Evolutionary conservation across 2,797 vertebrate species (phyloP), one percentile per base, ranked within the genome.

Genomic region (Helostoma temminkii): DNA sequence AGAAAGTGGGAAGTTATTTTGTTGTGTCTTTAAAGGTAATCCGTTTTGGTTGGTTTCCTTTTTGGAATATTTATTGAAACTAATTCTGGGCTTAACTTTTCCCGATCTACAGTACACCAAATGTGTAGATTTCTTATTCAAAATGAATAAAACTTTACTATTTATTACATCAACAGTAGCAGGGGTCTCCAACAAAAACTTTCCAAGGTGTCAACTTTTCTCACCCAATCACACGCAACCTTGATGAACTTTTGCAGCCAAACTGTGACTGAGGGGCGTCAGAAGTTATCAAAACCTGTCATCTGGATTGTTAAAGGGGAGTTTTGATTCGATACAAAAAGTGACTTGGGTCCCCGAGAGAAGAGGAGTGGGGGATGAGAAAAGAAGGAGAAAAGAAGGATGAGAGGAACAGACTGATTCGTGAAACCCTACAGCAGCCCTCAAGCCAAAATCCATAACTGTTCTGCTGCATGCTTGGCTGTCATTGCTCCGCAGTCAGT

Each of bases 401-500:
- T 78, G 76, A 86, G 69, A 76, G 83, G 71, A 90, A 90, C 84
- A 86, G 77, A 89, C 87, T 83, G 90, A 91, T 90, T 88, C n/a
- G 42, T 61, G 65, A 86, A 84, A 88, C 78, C 91, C 91, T 88
- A 82, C 86, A 86, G 91, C 89, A 87, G 84, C 89, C 91, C 89
- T 75, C 58, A 32, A 91, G 91, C 91, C 81, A 90, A 90, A 93
- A 91, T 91, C 89, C 84, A 92, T 90, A 89, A 86, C 73, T 81
- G 81, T 82, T 75, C 69, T 67, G 70, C 74, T 70, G 53, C 78
- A 76, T 84, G 77, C 74, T 81, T 41, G 57, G 70, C 88, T 91
- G 91, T 91, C 91, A 89, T 60, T 69, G 57, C 71, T 64, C 58
- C 3, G 59, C 50, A 81, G 83, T 85, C 85, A 89, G 53, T 90